Evolutionary conservation across 2,113 vertebrate species (phyloP), one percentile per base, ranked within the genome.

Genomic region (Rhombomys opimus): DNA sequence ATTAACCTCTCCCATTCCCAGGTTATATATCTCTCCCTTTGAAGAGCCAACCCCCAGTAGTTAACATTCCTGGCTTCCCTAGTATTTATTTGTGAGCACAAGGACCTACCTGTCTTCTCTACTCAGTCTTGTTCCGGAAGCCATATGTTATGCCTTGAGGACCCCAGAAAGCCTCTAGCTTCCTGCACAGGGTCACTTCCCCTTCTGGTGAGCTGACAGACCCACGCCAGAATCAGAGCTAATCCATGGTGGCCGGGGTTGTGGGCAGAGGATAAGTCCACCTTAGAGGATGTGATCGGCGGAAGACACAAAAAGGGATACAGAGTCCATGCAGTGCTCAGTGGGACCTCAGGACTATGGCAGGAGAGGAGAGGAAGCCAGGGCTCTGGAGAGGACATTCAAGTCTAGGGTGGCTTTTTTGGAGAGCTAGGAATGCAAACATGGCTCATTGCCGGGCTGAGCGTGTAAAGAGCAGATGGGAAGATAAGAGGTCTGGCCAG

Each of bases 261-360:
- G 3, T 86, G 30, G 17, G 9, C 41, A 86, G 17, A 32, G 1
- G 54, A 7, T 12, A 14, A 65, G 27, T 46, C 32, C 12, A 15
- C 1, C 2, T 4, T 12, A 14, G 23, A 46, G 20, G 17, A 11
- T 2, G 0, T 54, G 59, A 73, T 41, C 7, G 0, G 6, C 27
- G 50, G 72, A 3, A 15, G 46, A n/a, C 63, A 25, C n/a, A 27
- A 35, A 57, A 18, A 75, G 15, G 32, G 15, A 41, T 12, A 4
- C 32, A 46, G 59, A 76, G 20, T 59, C 17, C 63, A 18, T 0
- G 1, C 1, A 11, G 50, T 25, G 25, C 41, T 17, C 63, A 78
- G 52, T 13, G 20, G 15, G 27, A 27, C 41, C 22, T 52, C 22
- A 8, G 20, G 22, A 10, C n/a, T 61, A 35, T 41, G 20, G 3